These are phyloP conservation scores for Toxostoma redivivum DNA, from an alignment of 2,113 vertebrate genomes.

Conservation along the genomic window DNA sequence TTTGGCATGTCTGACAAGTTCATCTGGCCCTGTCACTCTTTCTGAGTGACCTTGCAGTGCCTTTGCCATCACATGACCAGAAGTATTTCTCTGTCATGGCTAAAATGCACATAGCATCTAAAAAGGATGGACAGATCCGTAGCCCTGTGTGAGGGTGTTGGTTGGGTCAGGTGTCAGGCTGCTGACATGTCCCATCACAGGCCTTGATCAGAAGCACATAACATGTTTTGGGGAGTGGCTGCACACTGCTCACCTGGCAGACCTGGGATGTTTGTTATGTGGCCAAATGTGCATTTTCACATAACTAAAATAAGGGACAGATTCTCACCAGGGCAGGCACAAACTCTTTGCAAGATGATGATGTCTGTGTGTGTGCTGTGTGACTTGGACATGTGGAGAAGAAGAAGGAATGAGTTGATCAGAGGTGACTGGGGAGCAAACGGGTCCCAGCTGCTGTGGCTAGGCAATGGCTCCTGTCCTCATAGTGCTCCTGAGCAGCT, in stretches of 20 bases:
- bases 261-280: neutral
- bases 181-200: neutral
- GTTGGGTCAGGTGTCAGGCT: neutral
- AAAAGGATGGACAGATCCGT: neutral
- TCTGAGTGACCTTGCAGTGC: neutral
- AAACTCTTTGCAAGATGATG: fast-evolving
- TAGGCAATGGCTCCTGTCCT: neutral
- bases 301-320: neutral
- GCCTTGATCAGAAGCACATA: neutral
- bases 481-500: neutral
- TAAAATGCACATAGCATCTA: neutral
- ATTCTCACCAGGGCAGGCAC: neutral
- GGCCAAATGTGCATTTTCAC: neutral
- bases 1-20: neutral
- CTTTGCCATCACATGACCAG: neutral
- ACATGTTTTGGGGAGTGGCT: neutral
- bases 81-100: neutral
- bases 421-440: neutral
- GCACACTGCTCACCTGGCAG: neutral
- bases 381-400: neutral
- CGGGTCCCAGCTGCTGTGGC: neutral
- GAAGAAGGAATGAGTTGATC: neutral
- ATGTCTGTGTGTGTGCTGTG: neutral
- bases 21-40: neutral
- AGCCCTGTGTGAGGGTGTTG: neutral